Evolutionary conservation across 1,140 invertebrate species (phyloP).

Genomic region (Chelonus insularis): DNA sequence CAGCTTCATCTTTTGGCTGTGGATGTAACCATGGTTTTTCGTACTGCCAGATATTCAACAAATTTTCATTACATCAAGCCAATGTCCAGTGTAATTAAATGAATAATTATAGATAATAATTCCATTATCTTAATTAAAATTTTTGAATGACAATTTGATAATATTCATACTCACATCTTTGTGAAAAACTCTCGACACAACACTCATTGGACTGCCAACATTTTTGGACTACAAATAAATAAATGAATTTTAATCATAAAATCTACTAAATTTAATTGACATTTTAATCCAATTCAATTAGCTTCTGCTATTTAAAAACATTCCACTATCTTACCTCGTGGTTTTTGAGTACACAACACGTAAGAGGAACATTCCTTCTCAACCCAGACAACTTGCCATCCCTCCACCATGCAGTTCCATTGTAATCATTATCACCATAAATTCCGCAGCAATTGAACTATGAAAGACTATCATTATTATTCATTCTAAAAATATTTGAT

Average conservation of each 20-base stretch:
- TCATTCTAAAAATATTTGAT: not conserved
- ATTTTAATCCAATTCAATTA: too few species aligned
- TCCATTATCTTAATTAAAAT: too few species aligned
- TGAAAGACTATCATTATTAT: constrained; percentile 30
- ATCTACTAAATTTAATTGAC: too few species aligned
- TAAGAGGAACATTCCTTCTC: constrained; percentile 52
- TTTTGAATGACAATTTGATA: too few species aligned
- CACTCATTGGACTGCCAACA: constrained; percentile 56
- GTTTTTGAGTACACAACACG: constrained; percentile 59
- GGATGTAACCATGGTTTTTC: constrained; percentile 59
- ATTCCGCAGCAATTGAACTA: constrained; percentile 66
- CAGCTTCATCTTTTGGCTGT: constrained; percentile 50
- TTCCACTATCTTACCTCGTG: too few species aligned
- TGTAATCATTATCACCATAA: constrained; percentile 58
- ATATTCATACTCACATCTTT: constrained; percentile 49
- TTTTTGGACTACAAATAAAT: constrained; percentile 53
- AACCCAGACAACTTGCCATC: constrained; percentile 45
- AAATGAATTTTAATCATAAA: constrained; percentile 16
- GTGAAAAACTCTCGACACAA: constrained; percentile 52
- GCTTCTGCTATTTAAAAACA: too few species aligned
- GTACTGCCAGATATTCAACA: constrained; percentile 41
- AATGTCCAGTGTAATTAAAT: too few species aligned
- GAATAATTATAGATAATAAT: too few species aligned
- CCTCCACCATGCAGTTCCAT: constrained; percentile 58
- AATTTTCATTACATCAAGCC: too few species aligned